Conservation (phyloP, 53 echinoderm and acorn worm genomes). For the Stichopus horrens region DNA sequence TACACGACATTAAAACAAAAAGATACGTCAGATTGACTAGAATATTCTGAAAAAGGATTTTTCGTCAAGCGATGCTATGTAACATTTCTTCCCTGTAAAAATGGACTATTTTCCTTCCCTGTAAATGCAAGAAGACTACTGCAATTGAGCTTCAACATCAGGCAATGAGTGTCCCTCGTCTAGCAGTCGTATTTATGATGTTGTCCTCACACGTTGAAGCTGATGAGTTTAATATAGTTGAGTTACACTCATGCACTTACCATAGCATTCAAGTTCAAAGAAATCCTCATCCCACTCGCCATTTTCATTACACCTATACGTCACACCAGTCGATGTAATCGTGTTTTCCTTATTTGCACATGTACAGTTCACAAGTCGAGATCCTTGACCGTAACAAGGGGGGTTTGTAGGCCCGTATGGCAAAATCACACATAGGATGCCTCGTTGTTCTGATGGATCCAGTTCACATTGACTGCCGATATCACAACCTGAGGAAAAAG, state of each 20-base stretch:
- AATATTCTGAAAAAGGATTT: too few relatives aligned
- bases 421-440: background rate
- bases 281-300: background rate
- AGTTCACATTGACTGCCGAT: background rate
- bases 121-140: too few relatives aligned
- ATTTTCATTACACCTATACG: slow-evolving; percentile 13
- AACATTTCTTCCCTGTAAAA: too few relatives aligned
- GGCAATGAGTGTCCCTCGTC: too few relatives aligned
- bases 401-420: slow-evolving; percentile 16
- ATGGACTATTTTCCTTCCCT: too few relatives aligned
- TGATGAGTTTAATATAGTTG: too few relatives aligned
- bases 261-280: background rate
- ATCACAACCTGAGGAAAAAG: slow-evolving; percentile 9
- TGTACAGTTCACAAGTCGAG: background rate
- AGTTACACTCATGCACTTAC: background rate
- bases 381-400: background rate
- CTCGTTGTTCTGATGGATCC: background rate
- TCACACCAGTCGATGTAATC: background rate
- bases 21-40: too few relatives aligned
- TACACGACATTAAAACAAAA: too few relatives aligned
- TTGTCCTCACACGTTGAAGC: too few relatives aligned
- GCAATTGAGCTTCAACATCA: too few relatives aligned
- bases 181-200: too few relatives aligned
- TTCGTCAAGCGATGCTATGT: too few relatives aligned
- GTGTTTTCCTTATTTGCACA: background rate